Conservation (phyloP, 1,140 invertebrate genomes). For the Pomphorhynchus laevis region DNA sequence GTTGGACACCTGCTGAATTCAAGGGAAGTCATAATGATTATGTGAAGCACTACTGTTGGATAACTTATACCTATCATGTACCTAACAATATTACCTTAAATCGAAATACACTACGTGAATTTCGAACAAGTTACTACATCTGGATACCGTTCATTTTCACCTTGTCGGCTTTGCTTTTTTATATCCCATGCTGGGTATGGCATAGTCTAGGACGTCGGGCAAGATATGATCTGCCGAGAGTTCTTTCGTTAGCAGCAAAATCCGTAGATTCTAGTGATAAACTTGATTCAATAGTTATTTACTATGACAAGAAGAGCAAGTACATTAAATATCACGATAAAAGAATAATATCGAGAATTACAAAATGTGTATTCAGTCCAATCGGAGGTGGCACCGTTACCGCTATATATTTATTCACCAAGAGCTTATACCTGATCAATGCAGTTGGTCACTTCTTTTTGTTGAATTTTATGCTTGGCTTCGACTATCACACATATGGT, state of each 20-base stretch:
- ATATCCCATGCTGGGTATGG: not conserved
- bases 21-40: not conserved
- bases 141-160: not conserved
- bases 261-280: not conserved
- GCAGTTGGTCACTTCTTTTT: slow-evolving; percentile 25
- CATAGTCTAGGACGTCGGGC: not conserved
- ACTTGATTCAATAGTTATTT: not conserved
- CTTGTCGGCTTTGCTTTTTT: not conserved
- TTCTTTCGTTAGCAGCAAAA: not conserved
- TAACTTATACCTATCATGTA: not conserved
- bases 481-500: slow-evolving; percentile 20
- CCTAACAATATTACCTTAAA: not conserved
- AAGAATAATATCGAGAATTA: too few species aligned
- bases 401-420: slow-evolving; percentile 22
- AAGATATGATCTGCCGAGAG: not conserved
- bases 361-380: too few species aligned
- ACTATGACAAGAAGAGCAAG: not conserved
- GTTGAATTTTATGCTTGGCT: slow-evolving; percentile 22
- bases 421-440: slow-evolving; percentile 23
- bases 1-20: not conserved
- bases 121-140: not conserved
- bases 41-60: not conserved
- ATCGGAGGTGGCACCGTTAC: too few species aligned
- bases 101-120: not conserved
- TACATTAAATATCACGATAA: not conserved